phyloP scores from a whole-genome alignment of 1,140 invertebrate genomes.

The Atta texana region DNA sequence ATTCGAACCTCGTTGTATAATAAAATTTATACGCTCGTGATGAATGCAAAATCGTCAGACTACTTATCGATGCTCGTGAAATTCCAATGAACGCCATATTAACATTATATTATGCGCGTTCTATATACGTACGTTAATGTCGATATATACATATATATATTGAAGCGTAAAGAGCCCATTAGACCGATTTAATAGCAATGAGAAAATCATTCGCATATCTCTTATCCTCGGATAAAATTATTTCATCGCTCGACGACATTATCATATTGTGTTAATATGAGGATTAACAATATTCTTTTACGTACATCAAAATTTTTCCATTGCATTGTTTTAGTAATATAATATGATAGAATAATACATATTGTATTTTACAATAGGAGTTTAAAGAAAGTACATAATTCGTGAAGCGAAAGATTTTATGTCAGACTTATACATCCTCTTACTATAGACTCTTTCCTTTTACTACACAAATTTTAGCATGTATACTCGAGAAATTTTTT shows the following conservation, averaged over 20 bases:
- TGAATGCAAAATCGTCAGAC: constrained; percentile 39
- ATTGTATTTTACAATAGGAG: not conserved
- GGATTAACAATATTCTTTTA: not conserved
- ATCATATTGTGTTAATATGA: not conserved
- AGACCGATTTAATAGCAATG: constrained; percentile 41
- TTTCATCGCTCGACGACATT: not conserved
- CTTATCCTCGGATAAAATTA: constrained; percentile 20
- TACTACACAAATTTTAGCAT: constrained; percentile 38
- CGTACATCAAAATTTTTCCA: not conserved
- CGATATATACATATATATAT: not conserved
- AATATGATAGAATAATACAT: not conserved
- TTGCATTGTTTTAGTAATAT: not conserved
- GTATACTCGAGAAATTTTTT: constrained; percentile 22
- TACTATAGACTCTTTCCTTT: not conserved
- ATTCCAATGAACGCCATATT: constrained; percentile 42
- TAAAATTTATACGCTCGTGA: constrained; percentile 40
- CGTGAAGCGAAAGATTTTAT: constrained; percentile 13
- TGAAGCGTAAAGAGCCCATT: constrained; percentile 28
- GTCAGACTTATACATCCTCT: not conserved
- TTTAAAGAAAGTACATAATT: not conserved
- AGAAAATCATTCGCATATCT: constrained; percentile 26
- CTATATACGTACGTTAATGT: constrained; percentile 3
- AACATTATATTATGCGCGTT: constrained; percentile 11
- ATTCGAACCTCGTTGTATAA: constrained; percentile 3
- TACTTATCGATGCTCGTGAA: constrained; percentile 37